These are phyloP conservation scores for Prunella strophiata DNA, from an alignment of 2,797 vertebrate genomes.

Conservation along the genomic window DNA sequence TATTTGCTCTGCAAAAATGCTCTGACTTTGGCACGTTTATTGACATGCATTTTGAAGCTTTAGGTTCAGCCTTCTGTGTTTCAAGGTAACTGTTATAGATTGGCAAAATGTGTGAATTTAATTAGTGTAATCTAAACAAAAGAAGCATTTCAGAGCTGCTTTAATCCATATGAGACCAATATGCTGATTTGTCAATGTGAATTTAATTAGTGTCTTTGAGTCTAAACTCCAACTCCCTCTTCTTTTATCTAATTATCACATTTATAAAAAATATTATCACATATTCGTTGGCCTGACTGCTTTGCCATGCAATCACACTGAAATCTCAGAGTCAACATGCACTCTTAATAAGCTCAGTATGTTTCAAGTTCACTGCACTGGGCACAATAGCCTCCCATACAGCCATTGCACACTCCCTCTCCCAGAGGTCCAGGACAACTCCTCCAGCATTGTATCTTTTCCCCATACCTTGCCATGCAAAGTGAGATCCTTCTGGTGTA, in stretches of 20 bases:
- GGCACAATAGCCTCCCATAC: neutral
- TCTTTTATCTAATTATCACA: slow-evolving; percentile 77
- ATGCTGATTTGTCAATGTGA: slow-evolving; percentile 76
- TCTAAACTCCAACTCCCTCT: slow-evolving; percentile 53
- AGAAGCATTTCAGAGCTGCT: slow-evolving; percentile 64
- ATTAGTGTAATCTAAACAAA: slow-evolving; percentile 74
- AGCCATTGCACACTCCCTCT: neutral
- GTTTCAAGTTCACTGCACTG: neutral
- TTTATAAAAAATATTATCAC: slow-evolving; percentile 75
- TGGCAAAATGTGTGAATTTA: slow-evolving; percentile 73
- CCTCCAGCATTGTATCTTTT: neutral
- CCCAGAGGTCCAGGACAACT: neutral
- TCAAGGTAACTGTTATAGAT: slow-evolving; percentile 64
- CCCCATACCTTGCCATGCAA: neutral
- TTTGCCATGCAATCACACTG: slow-evolving; percentile 57
- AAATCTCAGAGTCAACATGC: slow-evolving; percentile 37
- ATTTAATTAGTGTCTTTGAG: slow-evolving; percentile 77
- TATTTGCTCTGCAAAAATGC: slow-evolving; percentile 32
- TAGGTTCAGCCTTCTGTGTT: slow-evolving; percentile 38
- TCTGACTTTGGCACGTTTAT: neutral
- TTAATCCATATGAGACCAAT: slow-evolving; percentile 71
- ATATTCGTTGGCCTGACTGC: slow-evolving; percentile 65
- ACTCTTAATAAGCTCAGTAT: slow-evolving; percentile 60
- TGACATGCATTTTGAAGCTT: neutral
- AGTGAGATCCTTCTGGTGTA: neutral